Base-by-base conservation (phyloP, 1,140 invertebrate genomes). In the Drosophila bifasciata region DNA sequence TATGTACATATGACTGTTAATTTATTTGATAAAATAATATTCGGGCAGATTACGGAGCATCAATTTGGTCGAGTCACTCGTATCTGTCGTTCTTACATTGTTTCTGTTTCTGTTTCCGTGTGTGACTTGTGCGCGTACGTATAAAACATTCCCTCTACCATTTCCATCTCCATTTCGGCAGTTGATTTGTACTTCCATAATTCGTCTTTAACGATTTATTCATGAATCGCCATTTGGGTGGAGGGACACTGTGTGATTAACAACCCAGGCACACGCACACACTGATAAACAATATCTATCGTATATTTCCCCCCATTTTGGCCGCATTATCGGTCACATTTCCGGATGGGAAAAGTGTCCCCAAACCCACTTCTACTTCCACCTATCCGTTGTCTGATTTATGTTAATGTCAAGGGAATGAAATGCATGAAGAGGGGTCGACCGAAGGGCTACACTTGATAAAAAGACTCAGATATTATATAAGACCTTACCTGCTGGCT, bases 161-260 rank as follows among this genome's bases (percentile, higher is more conserved):
- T 66, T 44, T 11, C 32, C 32, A 36, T 36, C 32, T 73, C 48
- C 62, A 68, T 44, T 74, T 74, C 64, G 59, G 53, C 56, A 76
- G 49, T 76, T 85, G 59, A 85, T 60, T 86, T 86, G 67, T 57
- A 64, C 72, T 73, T 77, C 60, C 76, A 84, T 85, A 77, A 86
- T 55, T 80, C 58, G 73, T 81, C 77, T 85, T 80, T 74, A 86
- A 69, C 76, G 67, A 79, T 73, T 84, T 80, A 85, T 80, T 85
- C 80, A 76, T 86, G 72, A 85, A 73, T 84, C 75, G 66, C 62
- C 69, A 71, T 66, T 57, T 74, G 51, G 3, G 11, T 25, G 41
- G 36, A 51, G 55, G 50, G 36, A 21, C 16, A 46, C 13, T 56
- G 43, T 67, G 67, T 86, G 77, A 86, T 88, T 81, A 74, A 77